phyloP scores from a whole-genome alignment of 2,797 vertebrate species.

The Sphaeramia orbicularis region DNA sequence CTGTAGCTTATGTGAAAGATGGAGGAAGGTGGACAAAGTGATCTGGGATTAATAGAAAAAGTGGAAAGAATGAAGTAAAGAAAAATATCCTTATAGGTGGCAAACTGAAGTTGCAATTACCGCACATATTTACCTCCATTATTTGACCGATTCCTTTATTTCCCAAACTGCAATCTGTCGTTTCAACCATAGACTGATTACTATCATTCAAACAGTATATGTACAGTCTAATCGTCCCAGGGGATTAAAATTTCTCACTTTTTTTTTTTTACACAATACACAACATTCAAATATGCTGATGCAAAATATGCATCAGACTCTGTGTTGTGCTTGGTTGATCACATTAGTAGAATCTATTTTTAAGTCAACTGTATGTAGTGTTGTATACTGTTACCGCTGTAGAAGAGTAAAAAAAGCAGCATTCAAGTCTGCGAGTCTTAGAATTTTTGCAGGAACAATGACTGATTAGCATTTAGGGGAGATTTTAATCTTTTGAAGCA shows the following conservation, averaged over 20 bases:
- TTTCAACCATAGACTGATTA: neutral
- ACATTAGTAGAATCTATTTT: no score
- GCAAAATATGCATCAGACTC: no score
- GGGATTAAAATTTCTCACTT: neutral
- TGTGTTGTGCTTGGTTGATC: no score
- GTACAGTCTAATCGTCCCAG: neutral
- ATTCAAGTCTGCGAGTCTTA: no score
- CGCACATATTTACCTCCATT: neutral
- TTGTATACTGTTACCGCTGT: no score
- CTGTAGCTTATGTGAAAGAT: slow-evolving; percentile 12
- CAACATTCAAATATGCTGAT: no score
- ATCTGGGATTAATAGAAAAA: neutral
- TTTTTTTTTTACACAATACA: no score
- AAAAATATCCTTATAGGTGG: neutral
- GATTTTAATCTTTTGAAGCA: no score
- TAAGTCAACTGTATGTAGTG: no score
- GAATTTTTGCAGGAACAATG: no score
- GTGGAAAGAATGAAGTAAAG: neutral
- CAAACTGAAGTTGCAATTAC: neutral
- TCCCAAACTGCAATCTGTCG: neutral
- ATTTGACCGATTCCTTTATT: neutral
- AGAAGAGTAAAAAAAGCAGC: no score
- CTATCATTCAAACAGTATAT: neutral
- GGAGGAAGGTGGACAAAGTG: slow-evolving; percentile 6
- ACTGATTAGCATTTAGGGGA: no score